phyloP scores from a whole-genome alignment of 1,140 invertebrate species.

The Monomorium pharaonis region DNA sequence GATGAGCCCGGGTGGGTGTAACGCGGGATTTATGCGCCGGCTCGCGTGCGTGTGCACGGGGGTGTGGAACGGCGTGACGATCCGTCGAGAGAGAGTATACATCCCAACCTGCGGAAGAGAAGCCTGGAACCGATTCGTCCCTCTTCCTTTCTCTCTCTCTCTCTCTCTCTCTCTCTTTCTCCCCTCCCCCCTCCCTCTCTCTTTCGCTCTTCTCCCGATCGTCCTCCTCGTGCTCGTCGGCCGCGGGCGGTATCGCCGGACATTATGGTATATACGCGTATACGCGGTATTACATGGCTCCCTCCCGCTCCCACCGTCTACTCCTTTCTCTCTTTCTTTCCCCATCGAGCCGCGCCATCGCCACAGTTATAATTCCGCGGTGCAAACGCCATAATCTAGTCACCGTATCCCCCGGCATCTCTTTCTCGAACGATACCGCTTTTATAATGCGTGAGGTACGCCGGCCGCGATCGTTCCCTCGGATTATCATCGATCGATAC shows the following conservation, averaged over 20 bases:
- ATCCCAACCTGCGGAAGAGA: constrained; percentile 71
- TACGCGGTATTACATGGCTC: constrained; percentile 72
- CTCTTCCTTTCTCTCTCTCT: constrained; percentile 59
- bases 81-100: neutral
- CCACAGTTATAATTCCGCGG: constrained; percentile 78
- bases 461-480: constrained; percentile 73
- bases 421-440: constrained; percentile 73
- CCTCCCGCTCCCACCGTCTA: neutral
- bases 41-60: constrained; percentile 66
- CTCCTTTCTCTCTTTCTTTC: constrained; percentile 25
- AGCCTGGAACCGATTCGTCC: constrained; percentile 46
- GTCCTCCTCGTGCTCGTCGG: constrained; percentile 49
- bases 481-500: constrained; percentile 78
- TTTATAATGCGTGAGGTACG: constrained; percentile 77
- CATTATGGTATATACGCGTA: constrained; percentile 76
- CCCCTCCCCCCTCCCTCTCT: constrained; percentile 30
- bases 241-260: constrained; percentile 65
- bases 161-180: constrained; percentile 59
- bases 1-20: constrained; percentile 60
- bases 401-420: constrained; percentile 75
- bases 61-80: constrained; percentile 62
- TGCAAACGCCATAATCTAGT: constrained; percentile 82
- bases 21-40: constrained; percentile 65
- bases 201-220: too few species aligned
- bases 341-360: constrained; percentile 48